Evolutionary conservation across 53 echinoderm and acorn worm species (phyloP).

Genomic region (Apostichopus leukothele): DNA sequence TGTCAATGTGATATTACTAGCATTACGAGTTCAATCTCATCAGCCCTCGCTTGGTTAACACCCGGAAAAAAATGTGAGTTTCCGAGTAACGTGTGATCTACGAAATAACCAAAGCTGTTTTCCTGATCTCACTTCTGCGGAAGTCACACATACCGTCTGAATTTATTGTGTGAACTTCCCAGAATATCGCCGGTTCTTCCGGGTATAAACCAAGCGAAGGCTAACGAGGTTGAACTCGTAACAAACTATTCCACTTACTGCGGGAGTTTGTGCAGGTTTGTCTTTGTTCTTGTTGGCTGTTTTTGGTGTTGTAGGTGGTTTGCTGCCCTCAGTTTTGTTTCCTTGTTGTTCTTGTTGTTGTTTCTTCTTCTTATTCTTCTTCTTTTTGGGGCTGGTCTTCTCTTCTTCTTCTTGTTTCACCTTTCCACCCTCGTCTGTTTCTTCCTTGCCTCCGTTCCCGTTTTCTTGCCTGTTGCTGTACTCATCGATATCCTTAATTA

Average conservation of each 20-base stretch:
- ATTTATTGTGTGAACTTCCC: too few relatives aligned
- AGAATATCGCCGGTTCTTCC: too few relatives aligned
- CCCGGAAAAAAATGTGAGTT: too few relatives aligned
- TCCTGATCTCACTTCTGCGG: too few relatives aligned
- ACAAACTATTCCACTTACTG: neutral
- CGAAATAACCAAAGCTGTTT: too few relatives aligned
- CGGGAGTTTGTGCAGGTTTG: neutral
- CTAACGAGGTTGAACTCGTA: too few relatives aligned
- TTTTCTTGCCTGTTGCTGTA: neutral
- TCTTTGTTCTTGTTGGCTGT: neutral
- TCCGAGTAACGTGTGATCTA: too few relatives aligned
- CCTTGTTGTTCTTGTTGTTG: neutral
- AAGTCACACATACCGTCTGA: too few relatives aligned
- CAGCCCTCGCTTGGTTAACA: too few relatives aligned
- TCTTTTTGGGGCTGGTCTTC: neutral
- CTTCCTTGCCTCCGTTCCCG: neutral
- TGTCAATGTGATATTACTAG: too few relatives aligned
- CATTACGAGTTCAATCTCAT: too few relatives aligned
- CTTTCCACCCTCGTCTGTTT: neutral
- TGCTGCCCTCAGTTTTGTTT: neutral
- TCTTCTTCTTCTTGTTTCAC: neutral
- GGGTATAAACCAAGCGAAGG: too few relatives aligned
- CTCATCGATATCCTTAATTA: conserved; percentile 24
- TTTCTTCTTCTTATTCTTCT: conserved; percentile 32
- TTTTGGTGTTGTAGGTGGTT: neutral